Conservation (phyloP, 2,888 invertebrate species). For the Hoplodrina blanda region DNA sequence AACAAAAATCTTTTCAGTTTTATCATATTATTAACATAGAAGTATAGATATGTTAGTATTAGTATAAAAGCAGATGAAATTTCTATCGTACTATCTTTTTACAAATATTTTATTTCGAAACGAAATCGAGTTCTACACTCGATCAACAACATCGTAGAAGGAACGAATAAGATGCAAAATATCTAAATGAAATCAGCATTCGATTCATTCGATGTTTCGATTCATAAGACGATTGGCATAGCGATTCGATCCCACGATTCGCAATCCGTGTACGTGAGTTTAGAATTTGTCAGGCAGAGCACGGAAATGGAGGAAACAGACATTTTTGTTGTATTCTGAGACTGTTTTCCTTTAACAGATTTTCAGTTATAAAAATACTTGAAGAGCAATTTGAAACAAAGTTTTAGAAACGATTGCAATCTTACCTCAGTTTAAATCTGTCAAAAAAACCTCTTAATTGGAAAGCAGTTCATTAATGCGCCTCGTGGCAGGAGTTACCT, state of each 20-base stretch:
- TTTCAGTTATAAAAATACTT: background rate
- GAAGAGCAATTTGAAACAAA: too few species aligned
- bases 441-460: too few species aligned
- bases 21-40: too few species aligned
- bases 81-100: background rate
- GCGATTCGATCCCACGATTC: slow-evolving; percentile 64
- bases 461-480: too few species aligned
- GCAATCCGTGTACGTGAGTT: slow-evolving; percentile 65
- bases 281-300: slow-evolving; percentile 62
- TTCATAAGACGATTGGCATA: slow-evolving; percentile 64
- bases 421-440: too few species aligned
- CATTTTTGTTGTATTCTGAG: slow-evolving; percentile 21
- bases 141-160: slow-evolving; percentile 56
- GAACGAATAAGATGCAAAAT: slow-evolving; percentile 60
- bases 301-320: slow-evolving; percentile 27
- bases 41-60: too few species aligned
- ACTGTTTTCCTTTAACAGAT: background rate
- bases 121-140: slow-evolving; percentile 45
- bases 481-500: too few species aligned
- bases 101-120: slow-evolving; percentile 36
- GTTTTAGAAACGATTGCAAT: too few species aligned
- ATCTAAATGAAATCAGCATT: slow-evolving; percentile 68
- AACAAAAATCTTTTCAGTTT: too few species aligned
- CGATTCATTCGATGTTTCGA: slow-evolving; percentile 61
- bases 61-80: background rate